A percentile compares a stretch with the other conserved stretches of the same genome.
These are phyloP conservation scores for Cyphomyrmex costatus DNA, from an alignment of 1,140 invertebrate species.

Conservation along the genomic window DNA sequence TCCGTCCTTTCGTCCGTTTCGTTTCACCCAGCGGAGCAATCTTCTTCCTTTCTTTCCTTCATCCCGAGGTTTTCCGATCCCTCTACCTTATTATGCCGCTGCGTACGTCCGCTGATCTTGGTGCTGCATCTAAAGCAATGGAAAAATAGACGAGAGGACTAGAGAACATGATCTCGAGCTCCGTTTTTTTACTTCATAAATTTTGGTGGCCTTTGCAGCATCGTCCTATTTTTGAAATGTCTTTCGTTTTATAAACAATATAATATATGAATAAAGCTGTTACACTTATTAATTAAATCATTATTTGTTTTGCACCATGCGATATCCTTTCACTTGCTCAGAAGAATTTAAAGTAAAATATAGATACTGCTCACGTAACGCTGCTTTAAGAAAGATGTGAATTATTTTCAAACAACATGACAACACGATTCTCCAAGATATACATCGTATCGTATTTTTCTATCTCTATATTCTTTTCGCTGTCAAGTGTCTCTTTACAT, in stretches of 20 bases:
- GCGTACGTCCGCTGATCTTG: constrained; percentile 38
- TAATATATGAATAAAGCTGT: background rate
- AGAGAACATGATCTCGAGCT: constrained; percentile 39
- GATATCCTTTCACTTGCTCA: background rate
- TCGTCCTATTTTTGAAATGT: background rate
- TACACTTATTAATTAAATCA: constrained; percentile 36
- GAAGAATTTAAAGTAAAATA: constrained; percentile 21
- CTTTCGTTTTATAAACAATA: background rate
- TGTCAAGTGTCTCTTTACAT: constrained; percentile 58
- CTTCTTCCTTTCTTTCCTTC: constrained; percentile 61
- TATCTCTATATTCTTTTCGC: constrained; percentile 8
- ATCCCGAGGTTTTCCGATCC: constrained; percentile 42
- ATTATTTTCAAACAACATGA: constrained; percentile 41
- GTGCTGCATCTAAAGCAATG: constrained; percentile 32
- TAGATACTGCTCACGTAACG: constrained; percentile 21
- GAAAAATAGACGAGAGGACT: constrained; percentile 43
- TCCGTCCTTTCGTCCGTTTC: constrained; percentile 65
- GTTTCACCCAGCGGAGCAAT: constrained; percentile 74
- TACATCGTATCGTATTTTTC: constrained; percentile 30
- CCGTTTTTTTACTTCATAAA: constrained; percentile 20
- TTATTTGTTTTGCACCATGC: background rate
- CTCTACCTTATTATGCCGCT: constrained; percentile 52
- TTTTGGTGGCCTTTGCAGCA: background rate
- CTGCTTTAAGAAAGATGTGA: constrained; percentile 13
- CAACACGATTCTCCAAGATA: constrained; percentile 26